Conservation (phyloP, 2,888 invertebrate species). For the Alloplasta piceator region DNA sequence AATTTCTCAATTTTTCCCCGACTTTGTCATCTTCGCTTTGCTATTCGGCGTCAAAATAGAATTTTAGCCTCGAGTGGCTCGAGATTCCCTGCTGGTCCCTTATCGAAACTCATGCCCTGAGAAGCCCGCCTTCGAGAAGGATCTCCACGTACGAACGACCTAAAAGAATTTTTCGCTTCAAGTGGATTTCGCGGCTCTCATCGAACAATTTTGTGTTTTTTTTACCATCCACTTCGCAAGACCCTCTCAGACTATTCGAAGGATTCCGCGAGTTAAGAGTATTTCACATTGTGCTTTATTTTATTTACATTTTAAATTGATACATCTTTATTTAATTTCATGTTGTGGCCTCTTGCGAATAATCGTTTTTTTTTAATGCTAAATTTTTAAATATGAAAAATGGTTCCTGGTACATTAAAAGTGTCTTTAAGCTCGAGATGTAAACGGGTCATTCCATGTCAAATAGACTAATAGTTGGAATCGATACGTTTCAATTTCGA, state of each 20-base stretch:
- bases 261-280: slow-evolving; percentile 32
- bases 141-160: slow-evolving; percentile 37
- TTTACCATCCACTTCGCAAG: not conserved
- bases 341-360: not conserved
- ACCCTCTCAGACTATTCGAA: slow-evolving; percentile 17
- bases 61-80: slow-evolving; percentile 78
- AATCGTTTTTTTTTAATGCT: not conserved
- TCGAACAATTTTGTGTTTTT: slow-evolving; percentile 1
- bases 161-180: slow-evolving; percentile 51
- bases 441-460: too few relatives aligned
- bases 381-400: too few relatives aligned
- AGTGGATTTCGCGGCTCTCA: slow-evolving; percentile 31
- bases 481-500: too few relatives aligned
- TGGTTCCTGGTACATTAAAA: too few relatives aligned
- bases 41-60: slow-evolving; percentile 81
- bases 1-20: slow-evolving; percentile 82
- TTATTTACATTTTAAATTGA: not conserved
- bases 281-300: not conserved
- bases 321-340: not conserved
- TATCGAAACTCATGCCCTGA: slow-evolving; percentile 52
- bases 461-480: too few relatives aligned
- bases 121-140: slow-evolving; percentile 2
- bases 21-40: slow-evolving; percentile 83
- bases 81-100: slow-evolving; percentile 55
- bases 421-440: too few relatives aligned